Conservation (phyloP, 2,888 invertebrate species). For the Zaprionus obscuricornis region DNA sequence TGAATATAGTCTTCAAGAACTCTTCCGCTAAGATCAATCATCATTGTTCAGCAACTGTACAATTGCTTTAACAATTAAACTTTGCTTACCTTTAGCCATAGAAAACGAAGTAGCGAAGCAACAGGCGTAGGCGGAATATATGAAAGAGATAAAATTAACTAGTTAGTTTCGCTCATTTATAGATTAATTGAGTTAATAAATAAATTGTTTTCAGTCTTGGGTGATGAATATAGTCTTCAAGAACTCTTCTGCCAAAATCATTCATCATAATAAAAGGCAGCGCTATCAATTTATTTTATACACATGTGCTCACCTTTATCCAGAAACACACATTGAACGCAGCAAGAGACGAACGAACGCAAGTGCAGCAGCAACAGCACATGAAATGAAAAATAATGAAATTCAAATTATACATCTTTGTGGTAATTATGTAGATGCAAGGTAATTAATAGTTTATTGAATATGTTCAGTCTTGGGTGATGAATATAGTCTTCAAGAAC, state of each 20-base stretch:
- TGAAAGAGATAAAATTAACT: constrained; percentile 16
- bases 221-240: constrained; percentile 84
- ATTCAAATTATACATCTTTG: no score
- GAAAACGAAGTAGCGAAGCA: neutral
- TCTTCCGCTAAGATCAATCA: constrained; percentile 80
- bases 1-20: constrained; percentile 83
- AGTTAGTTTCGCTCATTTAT: constrained; percentile 10
- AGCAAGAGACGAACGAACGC: no score
- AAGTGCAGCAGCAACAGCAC: no score
- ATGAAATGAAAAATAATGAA: no score
- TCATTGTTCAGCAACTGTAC: no score
- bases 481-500: constrained; percentile 84
- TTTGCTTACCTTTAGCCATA: constrained; percentile 38
- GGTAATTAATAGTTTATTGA: neutral
- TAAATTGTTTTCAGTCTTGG: constrained; percentile 80
- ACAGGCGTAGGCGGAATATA: constrained; percentile 23
- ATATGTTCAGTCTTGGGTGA: constrained; percentile 82
- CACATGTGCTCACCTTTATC: no score
- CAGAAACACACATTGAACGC: no score
- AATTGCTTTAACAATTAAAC: no score
- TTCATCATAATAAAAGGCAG: no score
- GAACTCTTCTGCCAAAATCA: constrained; percentile 80
- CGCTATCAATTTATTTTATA: no score
- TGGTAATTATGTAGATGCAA: no score
- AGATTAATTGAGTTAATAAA: neutral